Evolutionary conservation across 2,888 invertebrate genomes (phyloP).

Genomic region (Megalurothrips usitatus): DNA sequence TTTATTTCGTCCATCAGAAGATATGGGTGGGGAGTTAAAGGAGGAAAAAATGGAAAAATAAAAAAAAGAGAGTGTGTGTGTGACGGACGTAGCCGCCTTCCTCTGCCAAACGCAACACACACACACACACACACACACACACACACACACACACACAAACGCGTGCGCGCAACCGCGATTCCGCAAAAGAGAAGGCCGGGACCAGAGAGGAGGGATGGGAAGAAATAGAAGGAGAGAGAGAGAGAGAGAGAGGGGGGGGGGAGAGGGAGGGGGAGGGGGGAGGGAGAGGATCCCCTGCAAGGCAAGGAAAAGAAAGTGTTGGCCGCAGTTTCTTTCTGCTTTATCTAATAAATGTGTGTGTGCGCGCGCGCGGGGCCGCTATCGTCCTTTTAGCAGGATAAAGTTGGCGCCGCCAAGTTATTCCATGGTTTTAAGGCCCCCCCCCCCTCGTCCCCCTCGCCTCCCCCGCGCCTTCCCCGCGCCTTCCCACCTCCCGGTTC

Average conservation of each 20-base stretch:
- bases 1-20: slow-evolving; percentile 5
- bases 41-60: neutral
- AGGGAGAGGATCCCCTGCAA: neutral
- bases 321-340: slow-evolving; percentile 16
- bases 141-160: slow-evolving; percentile 7
- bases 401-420: slow-evolving; percentile 4
- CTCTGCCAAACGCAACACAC: neutral
- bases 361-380: neutral
- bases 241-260: neutral
- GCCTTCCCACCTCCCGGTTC: neutral
- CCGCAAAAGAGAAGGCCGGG: too few species aligned
- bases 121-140: neutral
- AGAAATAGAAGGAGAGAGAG: too few species aligned
- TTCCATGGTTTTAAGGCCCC: neutral
- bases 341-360: slow-evolving; percentile 22
- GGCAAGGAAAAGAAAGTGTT: slow-evolving; percentile 9
- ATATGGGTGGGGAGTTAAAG: neutral
- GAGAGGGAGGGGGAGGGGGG: neutral
- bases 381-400: slow-evolving; percentile 7
- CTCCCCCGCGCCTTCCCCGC: neutral
- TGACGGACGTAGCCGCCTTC: neutral
- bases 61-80: neutral
- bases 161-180: too few species aligned
- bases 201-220: neutral
- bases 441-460: neutral